Evolutionary conservation across 35 echinoderm and acorn worm genomes (phyloP).

Genomic region (Ophiothrix spiculata): DNA sequence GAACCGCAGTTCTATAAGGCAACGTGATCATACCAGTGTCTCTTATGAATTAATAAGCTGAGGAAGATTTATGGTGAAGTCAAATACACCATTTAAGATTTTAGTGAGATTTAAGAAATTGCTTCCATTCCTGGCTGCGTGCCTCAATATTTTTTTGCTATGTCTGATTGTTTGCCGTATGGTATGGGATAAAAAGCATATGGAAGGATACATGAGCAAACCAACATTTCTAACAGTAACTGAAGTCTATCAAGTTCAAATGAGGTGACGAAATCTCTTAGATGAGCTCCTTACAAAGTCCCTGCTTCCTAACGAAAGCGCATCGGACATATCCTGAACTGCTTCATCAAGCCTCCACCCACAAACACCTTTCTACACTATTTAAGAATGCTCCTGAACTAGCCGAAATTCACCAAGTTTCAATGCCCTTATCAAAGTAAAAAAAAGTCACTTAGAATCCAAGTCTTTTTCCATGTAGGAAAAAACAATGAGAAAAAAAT

Average conservation of each 20-base stretch:
- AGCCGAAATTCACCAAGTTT: neutral
- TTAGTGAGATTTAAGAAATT: too few relatives aligned
- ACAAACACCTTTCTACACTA: neutral
- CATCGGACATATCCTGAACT: neutral
- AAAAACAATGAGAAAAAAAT: neutral
- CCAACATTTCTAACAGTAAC: neutral
- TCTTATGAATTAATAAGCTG: too few relatives aligned
- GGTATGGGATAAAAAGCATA: neutral
- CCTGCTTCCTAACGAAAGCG: neutral
- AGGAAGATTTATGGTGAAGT: too few relatives aligned
- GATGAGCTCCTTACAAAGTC: neutral
- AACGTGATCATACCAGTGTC: too few relatives aligned
- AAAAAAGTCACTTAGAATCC: neutral
- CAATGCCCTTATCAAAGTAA: neutral
- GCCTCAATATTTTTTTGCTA: neutral
- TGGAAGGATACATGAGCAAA: neutral
- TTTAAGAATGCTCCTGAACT: neutral
- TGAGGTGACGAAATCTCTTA: neutral
- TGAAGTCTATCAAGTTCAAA: neutral
- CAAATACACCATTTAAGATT: too few relatives aligned
- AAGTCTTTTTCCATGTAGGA: neutral
- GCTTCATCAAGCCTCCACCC: neutral
- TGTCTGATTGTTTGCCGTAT: neutral
- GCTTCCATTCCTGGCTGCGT: neutral
- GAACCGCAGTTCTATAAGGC: too few relatives aligned